Evolutionary conservation across 2,888 invertebrate species (phyloP), one percentile per base, ranked within the genome.

Genomic region (Zaprionus lineosus): DNA sequence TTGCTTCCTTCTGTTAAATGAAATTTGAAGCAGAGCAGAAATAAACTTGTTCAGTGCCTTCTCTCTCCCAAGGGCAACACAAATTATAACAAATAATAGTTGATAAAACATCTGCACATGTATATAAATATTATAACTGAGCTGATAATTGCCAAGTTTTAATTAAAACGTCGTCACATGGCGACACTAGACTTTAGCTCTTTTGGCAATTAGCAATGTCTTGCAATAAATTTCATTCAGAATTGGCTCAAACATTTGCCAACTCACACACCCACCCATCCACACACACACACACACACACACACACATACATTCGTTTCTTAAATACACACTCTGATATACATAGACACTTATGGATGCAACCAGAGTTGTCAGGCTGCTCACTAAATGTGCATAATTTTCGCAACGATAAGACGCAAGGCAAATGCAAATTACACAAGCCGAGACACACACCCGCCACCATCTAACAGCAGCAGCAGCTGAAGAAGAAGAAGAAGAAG

Each of bases 331-430:
- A n/a, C n/a, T n/a, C n/a, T n/a, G n/a, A n/a, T n/a, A n/a, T n/a
- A n/a, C n/a, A n/a, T n/a, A n/a, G n/a, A n/a, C n/a, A n/a, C n/a
- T n/a, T n/a, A n/a, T n/a, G n/a, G n/a, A n/a, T 67, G 62, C 53
- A 58, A 47, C 51, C 36, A n/a, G 31, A 56, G 39, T 67, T 81
- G 77, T 73, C 71, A 70, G 62, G 43, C 65, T 83, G 73, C 61
- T 46, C 62, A 72, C 59, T 61, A 74, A 81, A 84, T 77, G 82
- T 77, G 82, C 71, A 77, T 84, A 84, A 74, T 78, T 73, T 61
- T 59, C 26, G 46, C 52, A 33, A 47, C n/a, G 53, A 66, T 58
- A 66, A 55, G 47, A 53, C 18, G 56, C 48, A 48, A 29, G 57
- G 31, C 64, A 46, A 53, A 56, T 65, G 47, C 36, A 77, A 71